Base-by-base conservation (phyloP, 2,113 vertebrate species). In the Cinclus cinclus region DNA sequence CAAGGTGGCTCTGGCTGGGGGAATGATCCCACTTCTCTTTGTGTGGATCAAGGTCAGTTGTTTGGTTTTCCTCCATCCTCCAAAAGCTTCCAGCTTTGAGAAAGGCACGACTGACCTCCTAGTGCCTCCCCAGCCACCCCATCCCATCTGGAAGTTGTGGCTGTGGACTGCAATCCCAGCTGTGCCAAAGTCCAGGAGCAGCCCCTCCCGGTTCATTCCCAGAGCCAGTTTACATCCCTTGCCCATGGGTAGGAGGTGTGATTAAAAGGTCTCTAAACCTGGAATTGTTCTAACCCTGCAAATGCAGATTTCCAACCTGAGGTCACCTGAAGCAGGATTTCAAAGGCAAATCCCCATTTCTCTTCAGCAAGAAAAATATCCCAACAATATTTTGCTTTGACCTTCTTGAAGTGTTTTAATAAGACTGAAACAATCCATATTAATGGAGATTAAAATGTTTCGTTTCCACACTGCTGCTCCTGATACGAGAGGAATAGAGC, bases 381-480 rank as follows among this genome's bases (percentile, higher is more conserved):
- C 69, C 0, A 3, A 52, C 56, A 81, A 13, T 75, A 39, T 93
- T 95, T 96, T 67, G 64, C 86, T 92, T 83, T 95, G 94, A 95
- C 96, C 95, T 96, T 96, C 96, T 35, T 59, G 55, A 92, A 94
- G 53, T 88, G 76, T 96, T 96, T 95, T 95, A 96, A 90, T 96
- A 94, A 94, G 94, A 44, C 56, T 92, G 95, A 92, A 96, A 94
- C 92, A 97, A 96, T 92, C 92, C 89, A 88, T 95, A 96, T 94
- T 93, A 97, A 77, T 35, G 5, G 95, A 90, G 95, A 97, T 87
- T 97, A 94, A 95, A 96, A 96, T 83, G 95, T 93, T 96, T 93
- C 94, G 93, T 97, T 94, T 97, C 96, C 94, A 90, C 91, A 23
- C 91, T 67, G 21, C 86, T 78, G 95, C 95, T 93, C 83, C 25